Base-by-base conservation (phyloP, 1,140 invertebrate genomes). In the Tetramorium simillimum region DNA sequence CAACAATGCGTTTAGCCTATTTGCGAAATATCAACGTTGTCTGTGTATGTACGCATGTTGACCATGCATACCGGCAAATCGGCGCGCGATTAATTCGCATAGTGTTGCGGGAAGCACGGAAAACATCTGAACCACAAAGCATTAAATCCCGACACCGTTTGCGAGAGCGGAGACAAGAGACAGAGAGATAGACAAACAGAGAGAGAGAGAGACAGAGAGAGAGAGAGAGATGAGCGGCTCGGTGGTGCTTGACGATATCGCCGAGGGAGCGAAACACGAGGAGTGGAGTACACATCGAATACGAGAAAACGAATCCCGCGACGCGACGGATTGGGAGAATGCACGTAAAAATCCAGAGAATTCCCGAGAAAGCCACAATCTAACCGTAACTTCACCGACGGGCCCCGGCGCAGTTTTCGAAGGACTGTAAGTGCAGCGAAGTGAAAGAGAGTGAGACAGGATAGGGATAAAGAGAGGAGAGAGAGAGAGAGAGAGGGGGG, bases 291-390 rank as follows among this genome's bases (percentile, higher is more conserved):
- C 21, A 73, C 67, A 60, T 84, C 70, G 49, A 33, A 49, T 53
- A 43, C 46, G 82, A 78, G 49, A 43, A 76, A 78, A 76, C 49
- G 73, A 53, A 85, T 85, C 80, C 69, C 69, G 80, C 9, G 69
- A 73, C 65, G 51, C 77, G 75, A 82, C 56, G 51, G 43, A 40
- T 82, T 24, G 65, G 33, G 63, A 56, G 80, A 73, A 62, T 49
- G 78, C 89, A 73, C 80, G 60, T 40, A 86, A 76, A 90, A 85
- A 85, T 90, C 60, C 86, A 16, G 60, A 58, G 78, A 89, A 90
- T 87, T 90, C 62, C 73, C 56, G 58, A 77, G 67, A 85, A 87
- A 62, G 78, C 58, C 53, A 24, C 73, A 62, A 62, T 84, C 72
- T 78, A 87, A 73, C 89, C 67, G 65, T 85, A 89, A 87, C 85